phyloP scores from a whole-genome alignment of 2,113 vertebrate genomes.

The Platysteira castanea region DNA sequence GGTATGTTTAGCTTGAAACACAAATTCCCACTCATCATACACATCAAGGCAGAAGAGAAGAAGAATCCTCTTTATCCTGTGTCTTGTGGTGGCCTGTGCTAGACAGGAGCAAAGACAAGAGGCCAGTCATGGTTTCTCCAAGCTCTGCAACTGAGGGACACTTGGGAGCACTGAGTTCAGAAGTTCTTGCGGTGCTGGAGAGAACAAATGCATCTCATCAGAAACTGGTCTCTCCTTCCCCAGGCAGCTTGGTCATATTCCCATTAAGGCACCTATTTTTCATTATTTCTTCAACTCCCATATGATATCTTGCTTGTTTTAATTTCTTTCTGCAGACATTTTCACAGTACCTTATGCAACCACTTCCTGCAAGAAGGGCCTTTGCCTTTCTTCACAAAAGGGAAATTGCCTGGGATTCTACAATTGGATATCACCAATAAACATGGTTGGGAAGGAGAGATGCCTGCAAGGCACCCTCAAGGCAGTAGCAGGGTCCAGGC shows the following conservation, averaged over 20 bases:
- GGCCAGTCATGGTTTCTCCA: neutral
- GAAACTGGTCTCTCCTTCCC: neutral
- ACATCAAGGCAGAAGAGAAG: neutral
- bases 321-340: neutral
- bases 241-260: neutral
- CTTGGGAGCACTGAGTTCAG: neutral
- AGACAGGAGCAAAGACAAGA: neutral
- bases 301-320: neutral
- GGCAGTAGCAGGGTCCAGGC: neutral
- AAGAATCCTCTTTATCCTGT: neutral
- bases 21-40: neutral
- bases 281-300: neutral
- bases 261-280: neutral
- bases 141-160: neutral
- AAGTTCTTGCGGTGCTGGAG: neutral
- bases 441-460: neutral
- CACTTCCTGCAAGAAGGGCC: neutral
- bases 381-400: neutral
- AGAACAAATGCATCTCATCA: neutral
- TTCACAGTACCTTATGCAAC: neutral
- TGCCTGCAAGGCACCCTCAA: neutral
- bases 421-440: neutral
- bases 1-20: neutral
- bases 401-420: neutral
- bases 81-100: neutral